These are phyloP conservation scores for Scophthalmus maximus DNA, from an alignment of 2,113 vertebrate species.

Conservation along the genomic window DNA sequence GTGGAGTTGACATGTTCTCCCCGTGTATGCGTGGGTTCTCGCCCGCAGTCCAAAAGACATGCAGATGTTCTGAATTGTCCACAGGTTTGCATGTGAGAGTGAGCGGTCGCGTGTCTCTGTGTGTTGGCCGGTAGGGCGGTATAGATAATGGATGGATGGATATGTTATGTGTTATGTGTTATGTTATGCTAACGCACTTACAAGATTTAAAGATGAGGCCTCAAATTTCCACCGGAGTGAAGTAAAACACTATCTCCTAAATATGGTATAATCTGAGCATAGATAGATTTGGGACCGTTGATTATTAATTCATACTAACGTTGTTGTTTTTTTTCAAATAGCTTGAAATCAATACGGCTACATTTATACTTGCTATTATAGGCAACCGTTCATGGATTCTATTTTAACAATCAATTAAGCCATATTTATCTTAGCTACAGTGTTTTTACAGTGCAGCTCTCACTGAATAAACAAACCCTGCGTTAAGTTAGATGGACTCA, in stretches of 20 bases:
- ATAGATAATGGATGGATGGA: too few species aligned
- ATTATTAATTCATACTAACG: conserved; percentile 19
- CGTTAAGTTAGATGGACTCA: not conserved
- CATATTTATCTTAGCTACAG: not conserved
- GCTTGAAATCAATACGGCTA: conserved; percentile 1
- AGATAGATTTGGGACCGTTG: not conserved
- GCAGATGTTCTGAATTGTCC: too few species aligned
- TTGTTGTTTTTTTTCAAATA: conserved; percentile 35
- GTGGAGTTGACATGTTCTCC: too few species aligned
- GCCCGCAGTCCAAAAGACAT: too few species aligned
- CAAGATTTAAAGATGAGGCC: not conserved
- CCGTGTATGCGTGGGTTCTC: too few species aligned
- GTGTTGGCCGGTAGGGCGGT: too few species aligned
- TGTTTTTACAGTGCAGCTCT: conserved; percentile 12
- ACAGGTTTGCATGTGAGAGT: too few species aligned
- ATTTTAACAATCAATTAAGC: conserved; percentile 9
- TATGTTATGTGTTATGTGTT: too few species aligned
- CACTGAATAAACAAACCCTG: conserved; percentile 7
- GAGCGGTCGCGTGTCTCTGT: too few species aligned
- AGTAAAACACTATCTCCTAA: not conserved
- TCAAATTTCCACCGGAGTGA: not conserved
- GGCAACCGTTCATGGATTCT: not conserved
- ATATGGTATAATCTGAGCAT: not conserved
- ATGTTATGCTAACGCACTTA: too few species aligned
- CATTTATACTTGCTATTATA: conserved; percentile 1